Evolutionary conservation across 2,797 vertebrate species (phyloP).

Genomic region (Picus viridis): DNA sequence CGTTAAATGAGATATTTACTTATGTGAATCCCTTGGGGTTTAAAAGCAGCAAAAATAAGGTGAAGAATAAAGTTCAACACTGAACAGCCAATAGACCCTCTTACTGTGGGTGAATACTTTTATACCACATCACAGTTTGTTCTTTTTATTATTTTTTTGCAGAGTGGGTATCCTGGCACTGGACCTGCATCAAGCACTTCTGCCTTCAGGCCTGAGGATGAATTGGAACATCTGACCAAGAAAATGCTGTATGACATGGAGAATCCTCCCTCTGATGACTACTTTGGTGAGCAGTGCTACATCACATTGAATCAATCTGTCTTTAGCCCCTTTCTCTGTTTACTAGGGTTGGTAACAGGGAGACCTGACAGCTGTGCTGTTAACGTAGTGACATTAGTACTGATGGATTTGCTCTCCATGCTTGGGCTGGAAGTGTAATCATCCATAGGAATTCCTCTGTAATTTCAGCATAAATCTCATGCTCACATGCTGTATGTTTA

Average conservation of each 20-base stretch:
- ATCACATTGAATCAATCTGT: background rate
- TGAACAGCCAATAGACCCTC: background rate
- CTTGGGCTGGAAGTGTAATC: background rate
- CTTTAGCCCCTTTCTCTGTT: background rate
- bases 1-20: slow-evolving; percentile 11
- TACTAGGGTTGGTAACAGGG: background rate
- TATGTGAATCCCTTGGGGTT: background rate
- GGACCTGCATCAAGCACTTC: slow-evolving; percentile 62
- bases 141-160: slow-evolving; percentile 60
- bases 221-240: slow-evolving; percentile 96
- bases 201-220: slow-evolving; percentile 90
- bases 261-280: slow-evolving; percentile 94
- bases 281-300: slow-evolving; percentile 87
- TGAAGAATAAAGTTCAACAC: background rate
- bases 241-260: slow-evolving; percentile 99
- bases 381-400: background rate
- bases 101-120: background rate
- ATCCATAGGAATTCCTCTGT: slow-evolving; percentile 35
- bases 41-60: background rate
- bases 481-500: slow-evolving; percentile 24
- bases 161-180: slow-evolving; percentile 77
- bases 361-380: background rate
- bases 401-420: slow-evolving; percentile 25
- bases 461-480: slow-evolving; percentile 31
- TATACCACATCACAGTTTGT: slow-evolving; percentile 14